Conservation (phyloP, 2,113 vertebrate genomes). For the Hemibagrus wyckioides region DNA sequence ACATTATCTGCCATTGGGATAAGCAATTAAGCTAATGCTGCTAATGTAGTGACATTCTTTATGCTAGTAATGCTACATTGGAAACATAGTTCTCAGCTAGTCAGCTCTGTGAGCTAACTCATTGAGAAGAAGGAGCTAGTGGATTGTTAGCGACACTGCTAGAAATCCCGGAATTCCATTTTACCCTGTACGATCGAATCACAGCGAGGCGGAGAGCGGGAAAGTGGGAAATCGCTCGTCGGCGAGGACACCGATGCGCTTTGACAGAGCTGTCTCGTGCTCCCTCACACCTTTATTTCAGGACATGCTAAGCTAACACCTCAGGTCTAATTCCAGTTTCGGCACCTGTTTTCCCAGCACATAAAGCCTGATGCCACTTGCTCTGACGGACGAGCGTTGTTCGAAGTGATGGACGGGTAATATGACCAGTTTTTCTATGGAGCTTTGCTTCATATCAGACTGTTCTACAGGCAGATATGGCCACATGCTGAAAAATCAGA, state of each 20-base stretch:
- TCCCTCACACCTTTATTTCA: slow-evolving; percentile 51
- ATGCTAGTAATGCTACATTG: background rate
- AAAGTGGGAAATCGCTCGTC: slow-evolving; percentile 11
- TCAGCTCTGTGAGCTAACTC: background rate
- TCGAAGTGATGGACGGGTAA: slow-evolving; percentile 63
- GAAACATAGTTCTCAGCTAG: background rate
- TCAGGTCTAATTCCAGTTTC: slow-evolving; percentile 54
- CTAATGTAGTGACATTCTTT: slow-evolving; percentile 7
- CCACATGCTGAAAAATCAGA: background rate
- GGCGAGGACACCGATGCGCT: background rate
- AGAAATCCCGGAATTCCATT: background rate
- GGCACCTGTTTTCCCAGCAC: slow-evolving; percentile 46
- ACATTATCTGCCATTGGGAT: slow-evolving; percentile 52
- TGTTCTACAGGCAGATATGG: slow-evolving; percentile 38
- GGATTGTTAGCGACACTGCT: background rate
- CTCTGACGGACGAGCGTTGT: slow-evolving; percentile 60
- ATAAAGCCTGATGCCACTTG: slow-evolving; percentile 40
- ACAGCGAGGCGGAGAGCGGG: background rate
- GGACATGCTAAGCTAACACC: slow-evolving; percentile 51
- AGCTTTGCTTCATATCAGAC: slow-evolving; percentile 44
- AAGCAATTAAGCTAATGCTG: slow-evolving; percentile 55
- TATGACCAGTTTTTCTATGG: slow-evolving; percentile 50
- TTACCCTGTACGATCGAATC: background rate
- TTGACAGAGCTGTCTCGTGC: slow-evolving; percentile 19
- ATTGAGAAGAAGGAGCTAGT: background rate